Conservation (phyloP, 2,888 invertebrate species). For the Hypomecis punctinalis region DNA sequence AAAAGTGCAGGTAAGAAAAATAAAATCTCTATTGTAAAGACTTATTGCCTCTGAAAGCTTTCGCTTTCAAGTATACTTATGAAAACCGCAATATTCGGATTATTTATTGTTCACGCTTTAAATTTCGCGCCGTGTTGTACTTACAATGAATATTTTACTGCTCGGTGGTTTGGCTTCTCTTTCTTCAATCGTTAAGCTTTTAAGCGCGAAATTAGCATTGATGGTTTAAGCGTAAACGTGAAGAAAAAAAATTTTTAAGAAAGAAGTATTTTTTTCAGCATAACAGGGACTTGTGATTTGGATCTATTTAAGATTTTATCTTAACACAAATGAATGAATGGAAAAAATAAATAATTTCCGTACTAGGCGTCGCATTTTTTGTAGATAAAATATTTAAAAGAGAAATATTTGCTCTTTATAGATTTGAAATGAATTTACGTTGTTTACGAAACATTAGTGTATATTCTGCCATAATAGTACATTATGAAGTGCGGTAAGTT, state of each 20-base stretch:
- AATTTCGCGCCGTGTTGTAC: constrained; percentile 58
- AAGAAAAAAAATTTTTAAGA: background rate
- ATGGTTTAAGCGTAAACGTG: background rate
- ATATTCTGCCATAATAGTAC: too few relatives aligned
- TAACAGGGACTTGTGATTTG: background rate
- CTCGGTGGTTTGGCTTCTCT: constrained; percentile 52
- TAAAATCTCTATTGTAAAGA: constrained; percentile 77
- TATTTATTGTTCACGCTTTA: constrained; percentile 73
- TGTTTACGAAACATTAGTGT: too few relatives aligned
- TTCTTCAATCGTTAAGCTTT: constrained; percentile 36
- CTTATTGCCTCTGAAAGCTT: constrained; percentile 76
- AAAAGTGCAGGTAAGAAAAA: constrained; percentile 60
- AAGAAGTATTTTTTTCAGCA: background rate
- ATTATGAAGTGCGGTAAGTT: too few relatives aligned
- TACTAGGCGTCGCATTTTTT: too few relatives aligned
- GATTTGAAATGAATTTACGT: too few relatives aligned
- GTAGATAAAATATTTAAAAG: too few relatives aligned
- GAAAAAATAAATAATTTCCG: too few relatives aligned
- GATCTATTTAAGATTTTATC: background rate
- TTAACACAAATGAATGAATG: too few relatives aligned
- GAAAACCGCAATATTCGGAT: constrained; percentile 71
- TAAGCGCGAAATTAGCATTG: constrained; percentile 26
- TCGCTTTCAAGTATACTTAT: constrained; percentile 66
- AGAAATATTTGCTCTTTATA: too few relatives aligned
- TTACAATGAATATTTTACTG: constrained; percentile 52